Base-by-base conservation (phyloP, 2,797 vertebrate genomes). In the Lagorchestes hirsutus region DNA sequence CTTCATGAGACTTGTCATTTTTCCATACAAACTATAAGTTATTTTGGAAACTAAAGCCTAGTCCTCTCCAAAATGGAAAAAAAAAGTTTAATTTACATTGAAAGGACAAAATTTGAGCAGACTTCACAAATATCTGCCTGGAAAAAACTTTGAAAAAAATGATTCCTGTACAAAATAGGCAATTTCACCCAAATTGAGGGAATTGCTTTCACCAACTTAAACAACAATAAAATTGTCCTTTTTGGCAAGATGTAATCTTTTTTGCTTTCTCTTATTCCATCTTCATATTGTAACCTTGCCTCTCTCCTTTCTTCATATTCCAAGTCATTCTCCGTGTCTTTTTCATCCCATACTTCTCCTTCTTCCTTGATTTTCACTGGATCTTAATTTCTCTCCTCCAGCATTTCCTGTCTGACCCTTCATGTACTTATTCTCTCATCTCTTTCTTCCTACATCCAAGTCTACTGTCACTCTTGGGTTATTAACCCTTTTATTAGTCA, bases 161-260 rank as follows among this genome's bases (percentile, higher is more conserved):
- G 55, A 93, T 1, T 3, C 50, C 56, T 94, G 12, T 55, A 90
- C 55, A 40, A 96, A 93, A 96, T 40, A 93, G 91, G 24, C 74
- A 94, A 97, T 95, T 97, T 96, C 54, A 93, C 92, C 56, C 74
- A 96, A 97, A 97, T 93, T 58, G 96, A 96, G 96, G 82, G 90
- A 95, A 95, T 96, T 94, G 55, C 28, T 96, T 58, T 94, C 91
- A 56, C 54, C 55, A 90, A n/a, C 59, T 95, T 93, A 95, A 95
- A 96, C 58, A 94, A 96, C 40, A 82, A 46, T 87, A 93, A 57
- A 67, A 74, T 91, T 93, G 74, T 74, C 95, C 93, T 95, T 90
- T 95, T 93, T 96, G 92, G 92, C 93, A 95, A 95, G 55, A 0
- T 29, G 55, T 54, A 93, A 93, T 91, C 29, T 94, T 74, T 55